Evolutionary conservation across 2,888 invertebrate species (phyloP), one percentile per base, ranked within the genome.

Genomic region (Xestia ashworthii): DNA sequence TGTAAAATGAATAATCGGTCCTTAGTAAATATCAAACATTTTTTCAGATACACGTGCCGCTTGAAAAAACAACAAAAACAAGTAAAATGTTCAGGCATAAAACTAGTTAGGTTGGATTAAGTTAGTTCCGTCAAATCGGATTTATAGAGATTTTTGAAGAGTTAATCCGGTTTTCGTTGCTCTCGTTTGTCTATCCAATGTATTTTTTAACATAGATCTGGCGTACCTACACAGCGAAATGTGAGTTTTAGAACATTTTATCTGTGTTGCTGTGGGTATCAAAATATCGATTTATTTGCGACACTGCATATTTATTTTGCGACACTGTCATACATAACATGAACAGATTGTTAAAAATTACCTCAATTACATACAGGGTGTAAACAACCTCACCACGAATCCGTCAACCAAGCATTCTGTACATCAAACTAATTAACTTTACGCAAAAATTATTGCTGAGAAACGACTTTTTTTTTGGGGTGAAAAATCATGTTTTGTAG

Each of bases 81-180:
- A 41, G 25, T 50, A 46, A 16, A 77, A 12, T 25, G 11, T 58
- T 46, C 12, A 71, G n/a, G 5, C 11, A 69, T 44, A 32, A 25
- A 76, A 69, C 62, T 53, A 64, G 65, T 53, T 50, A 5, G 12
- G 38, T 62, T 46, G 65, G 66, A 75, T 82, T 76, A 41, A 60
- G 75, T 75, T 73, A 76, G 73, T 83, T 82, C 22, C 60, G 48
- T 50, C 53, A 48, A 71, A 84, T 78, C 74, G 74, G 80, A 77
- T 86, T 75, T 73, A 50, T 60, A 48, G 0, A 41, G 73, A 80
- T 83, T 85, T 84, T 79, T 82, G 32, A 66, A 58, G 67, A 69
- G 73, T 77, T 74, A 66, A 85, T 77, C 86, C 74, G 73, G 67
- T 86, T 83, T 73, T 16, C 38, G 32, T 65, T 75, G 62, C 12